Evolutionary conservation across 2,888 invertebrate genomes (phyloP), one percentile per base, ranked within the genome.

Genomic region (Rambutsinella grinnellia): DNA sequence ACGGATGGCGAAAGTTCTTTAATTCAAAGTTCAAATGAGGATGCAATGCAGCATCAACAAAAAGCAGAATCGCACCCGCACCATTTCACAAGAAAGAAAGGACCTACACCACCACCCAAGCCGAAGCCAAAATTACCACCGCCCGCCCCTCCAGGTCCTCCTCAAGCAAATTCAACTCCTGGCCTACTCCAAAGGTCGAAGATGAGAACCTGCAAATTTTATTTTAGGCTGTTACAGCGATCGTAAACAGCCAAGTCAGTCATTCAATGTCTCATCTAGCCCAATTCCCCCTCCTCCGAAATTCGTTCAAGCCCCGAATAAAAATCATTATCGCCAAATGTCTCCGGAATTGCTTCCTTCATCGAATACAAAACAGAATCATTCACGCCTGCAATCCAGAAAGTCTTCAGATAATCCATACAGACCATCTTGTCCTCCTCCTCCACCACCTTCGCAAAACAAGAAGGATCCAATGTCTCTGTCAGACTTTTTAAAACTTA

Each of bases 71-170:
- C 28, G 13, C 36, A 47, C 6, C 28, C 17, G 3, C 13, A 17
- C 24, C 44, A 2, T 28, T n/a, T 24, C 23, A 56, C 26, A 63
- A 71, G 49, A 19, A 56, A 6, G 13, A 65, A 49, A 65, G 72
- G 72, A n/a, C 72, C 72, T 1, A 65, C 65, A 1, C 72, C 72
- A 19, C 72, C 72, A 6, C 72, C 72, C 3, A 72, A 72, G 27
- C 72, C 65, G 26, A 65, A 51, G 60, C 15, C 49, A 3, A 72
- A 72, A 56, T 28, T n/a, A 24, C 3, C 54, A 21, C n/a, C 56
- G 23, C 51, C 60, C 17, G 44, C 67, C n/a, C 51, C 58, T 13
- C 51, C 36, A 15, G 47, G n/a, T n/a, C n/a, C n/a, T n/a, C n/a
- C n/a, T n/a, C n/a, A n/a, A n/a, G n/a, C n/a, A n/a, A n/a, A n/a